Conservation (phyloP, 2,888 invertebrate genomes). For the Drosophila flavopinicola region DNA sequence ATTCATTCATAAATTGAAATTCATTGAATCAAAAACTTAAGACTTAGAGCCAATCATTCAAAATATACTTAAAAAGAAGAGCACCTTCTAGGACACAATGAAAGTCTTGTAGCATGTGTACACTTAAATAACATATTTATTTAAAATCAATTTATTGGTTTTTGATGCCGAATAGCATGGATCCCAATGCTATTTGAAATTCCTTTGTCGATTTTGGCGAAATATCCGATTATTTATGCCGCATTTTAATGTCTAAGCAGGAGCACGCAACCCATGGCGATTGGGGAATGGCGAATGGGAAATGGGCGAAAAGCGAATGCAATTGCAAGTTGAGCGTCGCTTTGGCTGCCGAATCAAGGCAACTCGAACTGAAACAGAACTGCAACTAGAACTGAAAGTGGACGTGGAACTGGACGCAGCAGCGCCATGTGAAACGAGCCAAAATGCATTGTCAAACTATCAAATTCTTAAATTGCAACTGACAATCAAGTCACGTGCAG, state of each 20-base stretch:
- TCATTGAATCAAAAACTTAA: no score
- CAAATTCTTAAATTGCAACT: conserved; percentile 81
- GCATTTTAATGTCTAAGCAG: conserved; percentile 58
- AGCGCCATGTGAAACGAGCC: conserved; percentile 50
- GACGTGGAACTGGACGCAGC: not conserved
- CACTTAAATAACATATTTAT: not conserved
- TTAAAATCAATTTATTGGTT: not conserved
- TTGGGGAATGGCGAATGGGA: conserved; percentile 18
- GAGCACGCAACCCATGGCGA: conserved; percentile 44
- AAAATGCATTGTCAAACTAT: conserved; percentile 80
- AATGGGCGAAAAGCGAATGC: conserved; percentile 20
- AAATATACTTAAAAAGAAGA: no score
- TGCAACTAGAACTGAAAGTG: conserved; percentile 1
- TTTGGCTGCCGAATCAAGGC: no score
- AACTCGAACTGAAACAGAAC: conserved; percentile 1
- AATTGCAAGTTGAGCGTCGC: conserved; percentile 9
- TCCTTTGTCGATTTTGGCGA: conserved; percentile 31
- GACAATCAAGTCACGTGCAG: conserved; percentile 78
- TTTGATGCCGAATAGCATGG: not conserved
- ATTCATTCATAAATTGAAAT: no score
- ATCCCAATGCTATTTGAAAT: conserved; percentile 36
- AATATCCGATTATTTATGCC: conserved; percentile 59
- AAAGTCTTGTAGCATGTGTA: not conserved
- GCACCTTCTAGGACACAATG: no score
- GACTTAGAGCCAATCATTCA: no score